phyloP scores from a whole-genome alignment of 2,113 vertebrate species.

The Pelusios castaneus region DNA sequence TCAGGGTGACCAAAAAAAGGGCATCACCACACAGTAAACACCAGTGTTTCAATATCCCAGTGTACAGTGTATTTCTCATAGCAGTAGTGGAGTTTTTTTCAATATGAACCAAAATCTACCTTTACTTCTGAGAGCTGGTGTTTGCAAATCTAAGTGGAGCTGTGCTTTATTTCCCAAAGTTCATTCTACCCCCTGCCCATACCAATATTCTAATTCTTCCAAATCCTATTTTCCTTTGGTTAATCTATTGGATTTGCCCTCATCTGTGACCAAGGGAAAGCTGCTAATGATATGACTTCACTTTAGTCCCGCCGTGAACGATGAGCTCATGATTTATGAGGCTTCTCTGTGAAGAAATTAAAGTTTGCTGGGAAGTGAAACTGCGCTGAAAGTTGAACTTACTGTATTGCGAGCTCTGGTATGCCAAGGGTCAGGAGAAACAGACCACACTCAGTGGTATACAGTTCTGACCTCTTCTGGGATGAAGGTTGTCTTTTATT shows the following conservation, averaged over 20 bases:
- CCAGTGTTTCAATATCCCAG: background rate
- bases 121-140: background rate
- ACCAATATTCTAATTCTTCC: background rate
- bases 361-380: background rate
- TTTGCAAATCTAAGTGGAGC: background rate
- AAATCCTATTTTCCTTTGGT: background rate
- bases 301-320: background rate
- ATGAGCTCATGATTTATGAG: background rate
- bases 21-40: no score
- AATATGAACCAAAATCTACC: background rate
- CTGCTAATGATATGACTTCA: background rate
- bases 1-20: background rate
- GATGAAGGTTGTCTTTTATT: background rate
- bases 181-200: background rate
- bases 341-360: background rate
- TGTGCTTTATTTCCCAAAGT: background rate
- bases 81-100: background rate
- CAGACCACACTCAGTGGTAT: background rate
- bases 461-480: background rate
- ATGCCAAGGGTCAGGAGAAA: background rate
- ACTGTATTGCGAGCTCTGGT: background rate
- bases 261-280: rapidly evolving
- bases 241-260: background rate
- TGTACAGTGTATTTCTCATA: background rate
- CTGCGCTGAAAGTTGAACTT: background rate